Evolutionary conservation across 2,113 vertebrate genomes (phyloP).

Genomic region (Peucedramus taeniatus): DNA sequence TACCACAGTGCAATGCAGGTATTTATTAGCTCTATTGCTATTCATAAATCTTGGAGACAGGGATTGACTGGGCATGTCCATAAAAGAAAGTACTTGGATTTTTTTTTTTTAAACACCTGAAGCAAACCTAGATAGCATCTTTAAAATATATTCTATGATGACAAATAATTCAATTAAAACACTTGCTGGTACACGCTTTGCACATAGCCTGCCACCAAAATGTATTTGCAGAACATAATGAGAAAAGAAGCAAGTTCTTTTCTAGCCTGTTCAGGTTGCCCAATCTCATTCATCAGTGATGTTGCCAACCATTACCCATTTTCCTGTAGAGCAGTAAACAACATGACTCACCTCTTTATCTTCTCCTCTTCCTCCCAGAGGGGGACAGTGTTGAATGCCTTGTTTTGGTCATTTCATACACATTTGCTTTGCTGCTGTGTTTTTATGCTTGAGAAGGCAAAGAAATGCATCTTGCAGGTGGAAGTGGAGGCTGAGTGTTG

Average conservation of each 20-base stretch:
- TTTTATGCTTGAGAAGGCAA: not conserved
- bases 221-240: not conserved
- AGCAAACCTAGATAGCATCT: not conserved
- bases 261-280: constrained; percentile 17
- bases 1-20: not conserved
- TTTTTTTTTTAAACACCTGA: not conserved
- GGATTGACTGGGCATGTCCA: not conserved
- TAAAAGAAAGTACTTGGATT: not conserved
- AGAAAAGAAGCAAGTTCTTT: not conserved
- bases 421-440: not conserved
- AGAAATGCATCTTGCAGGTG: not conserved
- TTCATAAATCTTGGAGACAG: not conserved
- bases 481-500: not conserved
- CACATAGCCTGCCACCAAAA: not conserved
- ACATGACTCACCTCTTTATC: constrained; percentile 50
- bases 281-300: not conserved
- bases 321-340: constrained; percentile 44
- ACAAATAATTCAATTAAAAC: not conserved
- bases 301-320: constrained; percentile 4
- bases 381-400: rapidly evolving
- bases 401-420: not conserved
- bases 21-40: not conserved
- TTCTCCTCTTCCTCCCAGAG: constrained; percentile 35
- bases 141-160: not conserved
- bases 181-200: not conserved